Evolutionary conservation across 2,113 vertebrate species (phyloP), one percentile per base, ranked within the genome.

Genomic region (Antechinus flavipes): DNA sequence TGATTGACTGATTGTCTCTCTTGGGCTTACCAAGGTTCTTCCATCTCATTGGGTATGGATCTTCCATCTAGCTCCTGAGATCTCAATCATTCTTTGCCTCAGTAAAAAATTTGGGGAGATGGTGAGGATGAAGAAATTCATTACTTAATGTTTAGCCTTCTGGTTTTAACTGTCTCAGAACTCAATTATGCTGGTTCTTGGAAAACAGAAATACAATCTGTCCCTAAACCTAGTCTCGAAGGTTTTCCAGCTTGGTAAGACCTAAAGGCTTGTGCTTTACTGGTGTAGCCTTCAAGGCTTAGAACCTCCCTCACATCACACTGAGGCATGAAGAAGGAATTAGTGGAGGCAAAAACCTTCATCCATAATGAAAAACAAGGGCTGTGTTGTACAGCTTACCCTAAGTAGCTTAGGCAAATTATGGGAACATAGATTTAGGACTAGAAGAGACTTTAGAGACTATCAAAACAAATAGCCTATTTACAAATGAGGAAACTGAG

Each of bases 311-410:
- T n/a, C 30, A 76, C 6, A 76, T 35, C 61, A 14, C 35, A 96
- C 95, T 97, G 96, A 97, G 96, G 96, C 94, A 95, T 94, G 94
- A 89, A 76, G 49, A 95, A 96, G 54, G 91, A 95, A n/a, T 56
- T 50, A 58, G 56, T 76, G 30, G 61, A 76, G 61, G 61, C 30
- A 76, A 56, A 76, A 61, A n/a, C 14, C 8, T 95, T 94, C 94
- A 50, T 52, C 46, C 93, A 92, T 25, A 91, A 95, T 96, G 91
- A 96, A 96, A 98, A 97, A 91, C 90, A 95, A 89, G 56, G 93
- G 68, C 95, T 94, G 58, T 91, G 58, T 95, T 35, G 47, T 95
- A 46, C 93, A 76, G 94, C 54, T 55, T 55, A 19, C 22, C 50
- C 47, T 52, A 84, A 93, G 49, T 50, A 94, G 84, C 54, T 91